phyloP scores from a whole-genome alignment of 1,140 invertebrate genomes.

The Tetramorium simillimum region DNA sequence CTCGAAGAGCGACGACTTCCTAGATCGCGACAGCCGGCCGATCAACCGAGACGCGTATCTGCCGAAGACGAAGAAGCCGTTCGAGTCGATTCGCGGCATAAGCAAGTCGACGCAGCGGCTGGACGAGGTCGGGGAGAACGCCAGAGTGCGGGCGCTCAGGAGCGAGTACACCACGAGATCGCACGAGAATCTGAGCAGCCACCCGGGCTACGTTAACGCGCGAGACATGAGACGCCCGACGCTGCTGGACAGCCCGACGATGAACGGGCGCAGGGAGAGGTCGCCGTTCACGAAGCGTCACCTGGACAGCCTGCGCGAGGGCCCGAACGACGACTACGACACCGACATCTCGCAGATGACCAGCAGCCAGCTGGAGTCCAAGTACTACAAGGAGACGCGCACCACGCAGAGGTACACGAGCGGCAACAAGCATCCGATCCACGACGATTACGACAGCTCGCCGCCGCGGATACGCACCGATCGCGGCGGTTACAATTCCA shows the following conservation, averaged over 20 bases:
- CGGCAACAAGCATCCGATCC: constrained; percentile 72
- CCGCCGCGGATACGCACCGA: constrained; percentile 76
- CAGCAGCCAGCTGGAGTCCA: constrained; percentile 81
- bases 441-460: constrained; percentile 83
- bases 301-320: constrained; percentile 78
- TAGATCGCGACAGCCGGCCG: constrained; percentile 74
- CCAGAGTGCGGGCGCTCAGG: constrained; percentile 73
- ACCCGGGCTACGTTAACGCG: constrained; percentile 75
- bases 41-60: constrained; percentile 60
- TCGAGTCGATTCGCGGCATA: constrained; percentile 79
- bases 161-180: constrained; percentile 81
- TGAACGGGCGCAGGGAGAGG: constrained; percentile 71
- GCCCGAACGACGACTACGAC: constrained; percentile 82
- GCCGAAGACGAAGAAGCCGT: constrained; percentile 79
- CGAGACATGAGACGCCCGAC: constrained; percentile 69
- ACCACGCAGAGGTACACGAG: constrained; percentile 79
- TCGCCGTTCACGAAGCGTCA: constrained; percentile 75
- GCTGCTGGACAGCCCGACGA: constrained; percentile 59
- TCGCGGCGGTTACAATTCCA: constrained; percentile 78
- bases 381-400: constrained; percentile 81
- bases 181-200: constrained; percentile 80
- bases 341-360: constrained; percentile 83
- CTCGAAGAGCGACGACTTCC: constrained; percentile 79
- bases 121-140: constrained; percentile 79
- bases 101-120: constrained; percentile 83